phyloP scores from a whole-genome alignment of 2,888 invertebrate genomes.

The Caradrina kadenii region DNA sequence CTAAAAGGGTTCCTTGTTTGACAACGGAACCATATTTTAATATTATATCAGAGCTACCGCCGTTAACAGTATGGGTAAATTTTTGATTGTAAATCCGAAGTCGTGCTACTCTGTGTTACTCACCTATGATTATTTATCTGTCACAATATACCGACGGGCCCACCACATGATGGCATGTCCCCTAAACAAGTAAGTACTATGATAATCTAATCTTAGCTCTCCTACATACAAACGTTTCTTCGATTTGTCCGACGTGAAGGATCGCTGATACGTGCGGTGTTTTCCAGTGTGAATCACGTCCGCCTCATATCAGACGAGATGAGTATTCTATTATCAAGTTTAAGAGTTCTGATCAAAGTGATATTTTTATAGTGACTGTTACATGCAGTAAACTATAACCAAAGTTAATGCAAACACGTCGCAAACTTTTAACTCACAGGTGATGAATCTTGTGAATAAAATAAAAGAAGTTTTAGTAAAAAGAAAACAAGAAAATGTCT shows the following conservation, averaged over 20 bases:
- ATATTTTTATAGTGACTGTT: constrained; percentile 5
- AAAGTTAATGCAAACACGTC: background rate
- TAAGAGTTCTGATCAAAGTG: background rate
- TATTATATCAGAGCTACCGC: too few species aligned
- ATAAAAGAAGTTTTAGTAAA: background rate
- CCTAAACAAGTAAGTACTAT: background rate
- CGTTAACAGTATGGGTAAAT: too few species aligned
- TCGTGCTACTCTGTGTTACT: constrained; percentile 5
- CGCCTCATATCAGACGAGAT: constrained; percentile 3
- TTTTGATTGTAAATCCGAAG: constrained; percentile 5
- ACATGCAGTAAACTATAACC: background rate
- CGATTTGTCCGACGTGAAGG: constrained; percentile 6
- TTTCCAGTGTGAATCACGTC: constrained; percentile 41
- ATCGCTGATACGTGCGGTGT: constrained; percentile 24
- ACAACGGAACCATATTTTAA: background rate
- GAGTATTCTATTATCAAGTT: constrained; percentile 19
- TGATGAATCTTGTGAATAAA: background rate
- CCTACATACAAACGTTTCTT: background rate
- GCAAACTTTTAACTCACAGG: background rate
- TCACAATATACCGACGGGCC: constrained; percentile 1
- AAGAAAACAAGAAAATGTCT: background rate
- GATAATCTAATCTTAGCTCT: constrained; percentile 38
- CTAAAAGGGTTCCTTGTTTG: background rate
- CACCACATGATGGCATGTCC: background rate
- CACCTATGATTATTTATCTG: constrained; percentile 3